Evolutionary conservation across 2,797 vertebrate species (phyloP).

Genomic region (Lophius americanus): DNA sequence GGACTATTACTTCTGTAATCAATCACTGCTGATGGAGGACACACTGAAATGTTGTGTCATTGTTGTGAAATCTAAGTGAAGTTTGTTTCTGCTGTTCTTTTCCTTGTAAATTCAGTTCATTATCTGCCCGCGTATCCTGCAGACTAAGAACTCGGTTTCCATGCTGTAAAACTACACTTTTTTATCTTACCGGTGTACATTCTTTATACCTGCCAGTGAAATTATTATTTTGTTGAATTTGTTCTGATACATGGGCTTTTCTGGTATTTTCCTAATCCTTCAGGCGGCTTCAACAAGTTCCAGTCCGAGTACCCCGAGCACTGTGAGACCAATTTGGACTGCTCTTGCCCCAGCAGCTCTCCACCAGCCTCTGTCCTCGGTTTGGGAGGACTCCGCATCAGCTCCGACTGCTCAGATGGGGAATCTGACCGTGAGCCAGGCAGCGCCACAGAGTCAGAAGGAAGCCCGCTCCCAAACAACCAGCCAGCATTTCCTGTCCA

Average conservation of each 20-base stretch:
- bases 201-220: not conserved
- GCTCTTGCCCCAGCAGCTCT: constrained; percentile 91
- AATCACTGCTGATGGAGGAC: too few relatives aligned
- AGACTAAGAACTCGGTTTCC: constrained; percentile 16
- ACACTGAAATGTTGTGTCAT: too few relatives aligned
- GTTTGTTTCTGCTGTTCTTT: too few relatives aligned
- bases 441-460: constrained; percentile 95
- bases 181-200: too few relatives aligned
- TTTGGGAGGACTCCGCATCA: constrained; percentile 93
- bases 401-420: constrained; percentile 94
- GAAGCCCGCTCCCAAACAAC: constrained; percentile 92
- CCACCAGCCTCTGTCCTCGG: constrained; percentile 92
- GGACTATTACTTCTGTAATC: too few relatives aligned
- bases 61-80: too few relatives aligned
- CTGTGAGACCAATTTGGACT: constrained; percentile 95
- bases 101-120: not conserved
- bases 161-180: constrained; percentile 20
- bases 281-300: constrained; percentile 95
- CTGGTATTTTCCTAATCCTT: constrained; percentile 5
- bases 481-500: constrained; percentile 98
- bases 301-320: constrained; percentile 94
- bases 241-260: not conserved
- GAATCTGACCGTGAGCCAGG: constrained; percentile 95
- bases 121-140: not conserved
- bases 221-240: not conserved